Conservation (phyloP, 1,140 invertebrate species). For the Drosophila grimshawi region DNA sequence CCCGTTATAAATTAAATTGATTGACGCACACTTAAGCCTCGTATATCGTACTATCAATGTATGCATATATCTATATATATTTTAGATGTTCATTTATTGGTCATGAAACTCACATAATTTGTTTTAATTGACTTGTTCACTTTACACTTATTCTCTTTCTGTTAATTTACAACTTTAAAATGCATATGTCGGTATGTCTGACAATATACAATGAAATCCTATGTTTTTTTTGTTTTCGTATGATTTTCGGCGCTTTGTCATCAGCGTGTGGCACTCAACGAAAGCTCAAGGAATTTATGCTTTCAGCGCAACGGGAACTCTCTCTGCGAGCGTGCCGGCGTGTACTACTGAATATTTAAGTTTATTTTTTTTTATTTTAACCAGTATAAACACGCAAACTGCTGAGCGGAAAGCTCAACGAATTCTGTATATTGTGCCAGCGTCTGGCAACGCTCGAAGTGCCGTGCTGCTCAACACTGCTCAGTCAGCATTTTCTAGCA, state of each 20-base stretch:
- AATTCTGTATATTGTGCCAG: constrained; percentile 9
- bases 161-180: constrained; percentile 21
- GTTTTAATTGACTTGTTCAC: constrained; percentile 64
- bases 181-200: background rate
- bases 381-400: constrained; percentile 21
- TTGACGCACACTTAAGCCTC: constrained; percentile 29
- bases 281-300: constrained; percentile 12
- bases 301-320: constrained; percentile 15
- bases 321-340: constrained; percentile 30
- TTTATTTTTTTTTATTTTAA: constrained; percentile 11
- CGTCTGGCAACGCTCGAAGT: background rate
- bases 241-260: constrained; percentile 41
- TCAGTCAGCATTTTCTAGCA: constrained; percentile 42
- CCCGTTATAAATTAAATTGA: constrained; percentile 58
- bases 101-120: constrained; percentile 50
- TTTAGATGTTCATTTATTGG: constrained; percentile 53
- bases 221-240: constrained; percentile 37
- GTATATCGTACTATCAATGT: constrained; percentile 6
- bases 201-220: constrained; percentile 26
- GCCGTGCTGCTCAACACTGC: constrained; percentile 20
- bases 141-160: constrained; percentile 45
- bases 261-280: constrained; percentile 11
- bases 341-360: constrained; percentile 31
- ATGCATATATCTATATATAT: constrained; percentile 3
- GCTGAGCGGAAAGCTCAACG: constrained; percentile 20